Conservation (phyloP, 1,140 invertebrate genomes). For the Copidosoma floridanum region DNA sequence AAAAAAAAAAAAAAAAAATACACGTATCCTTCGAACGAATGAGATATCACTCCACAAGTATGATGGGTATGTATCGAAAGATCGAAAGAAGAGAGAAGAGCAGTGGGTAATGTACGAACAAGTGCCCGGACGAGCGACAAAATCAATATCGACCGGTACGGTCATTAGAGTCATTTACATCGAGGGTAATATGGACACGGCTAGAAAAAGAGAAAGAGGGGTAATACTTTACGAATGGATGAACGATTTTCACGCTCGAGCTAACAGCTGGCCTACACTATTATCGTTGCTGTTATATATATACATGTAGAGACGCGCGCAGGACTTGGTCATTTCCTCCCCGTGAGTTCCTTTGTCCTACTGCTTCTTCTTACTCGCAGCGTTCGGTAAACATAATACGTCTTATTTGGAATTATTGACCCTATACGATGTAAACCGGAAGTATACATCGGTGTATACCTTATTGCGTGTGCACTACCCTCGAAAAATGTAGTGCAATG, state of each 20-base stretch:
- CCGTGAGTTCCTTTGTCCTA: background rate
- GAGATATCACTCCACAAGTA: too few species aligned
- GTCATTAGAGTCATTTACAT: conserved; percentile 35
- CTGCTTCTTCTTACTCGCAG: background rate
- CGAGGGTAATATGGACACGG: conserved; percentile 21
- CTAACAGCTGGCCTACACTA: conserved; percentile 1
- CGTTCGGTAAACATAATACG: too few species aligned
- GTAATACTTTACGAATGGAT: background rate
- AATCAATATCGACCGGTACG: conserved; percentile 34
- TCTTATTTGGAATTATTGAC: too few species aligned
- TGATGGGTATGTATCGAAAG: too few species aligned
- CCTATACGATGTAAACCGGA: too few species aligned
- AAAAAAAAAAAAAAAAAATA: too few species aligned
- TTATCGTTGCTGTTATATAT: too few species aligned
- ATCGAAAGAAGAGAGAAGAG: too few species aligned
- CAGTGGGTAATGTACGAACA: conserved; percentile 1
- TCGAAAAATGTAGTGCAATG: too few species aligned
- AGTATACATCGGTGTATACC: too few species aligned
- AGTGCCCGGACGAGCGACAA: conserved; percentile 25
- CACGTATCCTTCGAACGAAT: too few species aligned
- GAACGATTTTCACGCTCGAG: conserved; percentile 15
- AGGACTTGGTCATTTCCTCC: background rate
- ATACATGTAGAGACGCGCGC: background rate
- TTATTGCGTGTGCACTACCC: too few species aligned
- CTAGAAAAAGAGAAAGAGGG: background rate